Evolutionary conservation across 2,888 invertebrate species (phyloP), one percentile per base, ranked within the genome.

Genomic region (Cylloceria caligata): DNA sequence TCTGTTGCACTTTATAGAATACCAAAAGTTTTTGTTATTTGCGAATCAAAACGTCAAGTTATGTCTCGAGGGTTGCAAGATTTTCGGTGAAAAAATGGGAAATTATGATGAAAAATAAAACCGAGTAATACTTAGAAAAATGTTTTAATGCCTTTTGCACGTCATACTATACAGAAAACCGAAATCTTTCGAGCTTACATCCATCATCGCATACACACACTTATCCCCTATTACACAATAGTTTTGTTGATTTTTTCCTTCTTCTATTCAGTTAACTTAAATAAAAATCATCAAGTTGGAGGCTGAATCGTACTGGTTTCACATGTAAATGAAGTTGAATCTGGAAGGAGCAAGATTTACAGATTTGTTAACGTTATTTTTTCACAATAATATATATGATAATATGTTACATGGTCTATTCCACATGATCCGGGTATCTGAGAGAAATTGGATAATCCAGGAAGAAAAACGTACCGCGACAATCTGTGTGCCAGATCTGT

Each of bases 261-360:
- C 47, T 67, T 76, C 74, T 65, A 55, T 69, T 83, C 64, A 64
- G 75, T 86, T 86, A 86, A 87, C 83, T 88, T 86, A 87, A 87
- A 84, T 88, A 89, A 85, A 87, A 86, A 85, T 85, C 73, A 67
- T 83, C 81, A 83, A 81, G 60, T 87, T 72, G 86, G 77, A 45
- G 42, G 64, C 79, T 73, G 52, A 11, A 30, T 80, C 39, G 85
- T 67, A n/a, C 79, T 52, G 82, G 39, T 39, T 87, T 94, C 93
- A 95, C 95, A 95, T 95, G 88, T 95, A 95, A 86, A 95, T 95
- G 88, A 95, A 95, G 90, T 95, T 95, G 92, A 95, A 97, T 91
- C 95, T 95, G 92, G 78, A 93, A 92, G 83, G 88, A 84, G 86
- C 82, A 87, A 82, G 69, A 57, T 64, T 72, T 19, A 64, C 21